These are phyloP conservation scores for Meleagris gallopavo DNA, from an alignment of 2,113 vertebrate genomes.

Conservation along the genomic window DNA sequence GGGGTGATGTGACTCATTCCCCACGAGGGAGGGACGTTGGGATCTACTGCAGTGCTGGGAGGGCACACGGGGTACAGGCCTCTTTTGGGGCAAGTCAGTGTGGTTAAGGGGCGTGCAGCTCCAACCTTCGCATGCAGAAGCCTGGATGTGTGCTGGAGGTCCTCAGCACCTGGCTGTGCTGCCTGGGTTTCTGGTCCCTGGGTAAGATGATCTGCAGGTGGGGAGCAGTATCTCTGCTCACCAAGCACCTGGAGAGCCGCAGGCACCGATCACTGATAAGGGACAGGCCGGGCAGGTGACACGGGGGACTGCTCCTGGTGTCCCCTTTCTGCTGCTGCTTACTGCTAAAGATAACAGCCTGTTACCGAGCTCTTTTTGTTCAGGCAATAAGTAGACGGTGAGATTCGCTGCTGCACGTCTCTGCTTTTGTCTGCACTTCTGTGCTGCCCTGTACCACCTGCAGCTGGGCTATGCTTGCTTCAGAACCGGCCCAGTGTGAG, in stretches of 20 bases:
- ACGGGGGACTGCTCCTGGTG: not conserved
- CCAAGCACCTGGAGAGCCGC: constrained; percentile 22
- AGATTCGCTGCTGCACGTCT: rapidly evolving
- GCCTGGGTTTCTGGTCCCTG: not conserved
- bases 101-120: not conserved
- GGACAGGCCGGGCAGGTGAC: not conserved
- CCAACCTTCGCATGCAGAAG: not conserved
- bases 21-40: not conserved
- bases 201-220: not conserved
- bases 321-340: constrained; percentile 26
- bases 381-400: not conserved
- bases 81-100: not conserved
- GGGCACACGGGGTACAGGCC: not conserved
- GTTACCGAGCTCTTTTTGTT: not conserved
- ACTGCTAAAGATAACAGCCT: not conserved
- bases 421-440: not conserved
- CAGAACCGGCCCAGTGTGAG: not conserved
- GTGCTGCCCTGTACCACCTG: not conserved
- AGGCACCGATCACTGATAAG: not conserved
- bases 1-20: not conserved
- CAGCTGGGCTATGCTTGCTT: not conserved
- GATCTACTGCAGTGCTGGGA: not conserved
- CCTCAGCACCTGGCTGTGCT: not conserved
- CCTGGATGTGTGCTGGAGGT: not conserved
- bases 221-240: not conserved